A percentile compares a stretch with the other conserved stretches of the same genome.
Evolutionary conservation across 2,888 invertebrate species (phyloP).

Genomic region (Spialia ferax): DNA sequence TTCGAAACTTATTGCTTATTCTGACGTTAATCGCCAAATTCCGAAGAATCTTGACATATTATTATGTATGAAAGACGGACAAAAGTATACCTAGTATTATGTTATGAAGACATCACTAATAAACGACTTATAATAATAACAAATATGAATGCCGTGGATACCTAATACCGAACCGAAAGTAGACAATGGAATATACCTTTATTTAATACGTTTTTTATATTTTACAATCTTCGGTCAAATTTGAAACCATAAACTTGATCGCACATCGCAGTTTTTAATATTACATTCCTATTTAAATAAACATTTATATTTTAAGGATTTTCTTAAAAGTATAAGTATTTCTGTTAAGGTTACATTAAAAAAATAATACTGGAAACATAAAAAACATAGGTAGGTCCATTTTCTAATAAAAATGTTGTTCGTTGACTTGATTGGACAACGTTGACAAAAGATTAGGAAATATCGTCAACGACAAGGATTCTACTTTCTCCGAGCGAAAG

Average conservation of each 20-base stretch:
- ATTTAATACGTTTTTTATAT: too few relatives aligned
- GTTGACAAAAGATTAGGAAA: constrained; percentile 22
- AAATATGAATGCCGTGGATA: too few relatives aligned
- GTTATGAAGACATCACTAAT: neutral
- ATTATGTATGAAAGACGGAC: neutral
- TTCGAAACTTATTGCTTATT: constrained; percentile 42
- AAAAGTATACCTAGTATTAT: neutral
- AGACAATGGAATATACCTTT: too few relatives aligned
- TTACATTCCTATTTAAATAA: too few relatives aligned
- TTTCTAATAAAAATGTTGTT: neutral
- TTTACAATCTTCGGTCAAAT: too few relatives aligned
- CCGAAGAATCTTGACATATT: neutral
- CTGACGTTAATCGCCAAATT: constrained; percentile 24
- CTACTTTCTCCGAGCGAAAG: constrained; percentile 48
- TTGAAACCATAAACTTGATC: too few relatives aligned
- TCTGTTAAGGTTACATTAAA: too few relatives aligned
- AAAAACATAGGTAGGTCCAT: neutral
- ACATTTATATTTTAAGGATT: too few relatives aligned
- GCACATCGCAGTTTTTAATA: too few relatives aligned
- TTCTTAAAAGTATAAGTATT: too few relatives aligned
- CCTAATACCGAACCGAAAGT: too few relatives aligned
- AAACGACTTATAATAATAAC: too few relatives aligned
- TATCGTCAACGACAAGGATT: constrained; percentile 40
- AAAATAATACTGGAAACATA: neutral
- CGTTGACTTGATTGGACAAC: neutral